phyloP scores from a whole-genome alignment of 2,797 vertebrate genomes.

The Diplodus sargus region DNA sequence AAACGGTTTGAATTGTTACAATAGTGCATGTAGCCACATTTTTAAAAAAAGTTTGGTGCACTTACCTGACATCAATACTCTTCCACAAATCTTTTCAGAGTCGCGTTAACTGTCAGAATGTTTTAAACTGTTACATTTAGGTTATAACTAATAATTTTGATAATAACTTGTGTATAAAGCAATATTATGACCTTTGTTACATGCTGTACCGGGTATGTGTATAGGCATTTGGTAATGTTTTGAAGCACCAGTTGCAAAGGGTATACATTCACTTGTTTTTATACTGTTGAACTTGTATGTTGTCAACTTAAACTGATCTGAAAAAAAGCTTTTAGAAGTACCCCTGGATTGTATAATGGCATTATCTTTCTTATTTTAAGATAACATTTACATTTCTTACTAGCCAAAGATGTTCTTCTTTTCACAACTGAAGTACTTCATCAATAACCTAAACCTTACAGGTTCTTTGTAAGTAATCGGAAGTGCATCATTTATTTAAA shows the following conservation, averaged over 20 bases:
- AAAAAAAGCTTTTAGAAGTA: constrained; percentile 63
- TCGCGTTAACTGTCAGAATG: constrained; percentile 56
- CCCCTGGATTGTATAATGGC: constrained; percentile 32
- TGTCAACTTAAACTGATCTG: constrained; percentile 49
- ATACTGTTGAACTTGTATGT: constrained; percentile 49
- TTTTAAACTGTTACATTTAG: constrained; percentile 74
- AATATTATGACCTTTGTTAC: constrained; percentile 51
- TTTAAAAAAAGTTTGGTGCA: constrained; percentile 68
- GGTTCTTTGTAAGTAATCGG: constrained; percentile 63
- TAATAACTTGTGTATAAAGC: constrained; percentile 56
- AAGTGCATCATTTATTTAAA: constrained; percentile 75
- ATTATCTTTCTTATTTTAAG: constrained; percentile 51
- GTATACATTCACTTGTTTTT: constrained; percentile 62
- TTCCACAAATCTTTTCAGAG: constrained; percentile 38
- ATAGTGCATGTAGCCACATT: constrained; percentile 66
- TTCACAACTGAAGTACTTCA: constrained; percentile 49
- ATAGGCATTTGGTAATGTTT: constrained; percentile 34
- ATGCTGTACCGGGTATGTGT: constrained; percentile 36
- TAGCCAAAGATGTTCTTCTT: constrained; percentile 74
- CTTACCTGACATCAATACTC: constrained; percentile 60
- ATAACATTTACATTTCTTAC: constrained; percentile 56
- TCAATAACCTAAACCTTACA: constrained; percentile 64
- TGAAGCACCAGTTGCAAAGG: constrained; percentile 59
- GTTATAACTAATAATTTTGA: constrained; percentile 46
- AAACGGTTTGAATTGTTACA: constrained; percentile 71